Conservation (phyloP, 1,140 invertebrate genomes). For the Drosophila sproati region DNA sequence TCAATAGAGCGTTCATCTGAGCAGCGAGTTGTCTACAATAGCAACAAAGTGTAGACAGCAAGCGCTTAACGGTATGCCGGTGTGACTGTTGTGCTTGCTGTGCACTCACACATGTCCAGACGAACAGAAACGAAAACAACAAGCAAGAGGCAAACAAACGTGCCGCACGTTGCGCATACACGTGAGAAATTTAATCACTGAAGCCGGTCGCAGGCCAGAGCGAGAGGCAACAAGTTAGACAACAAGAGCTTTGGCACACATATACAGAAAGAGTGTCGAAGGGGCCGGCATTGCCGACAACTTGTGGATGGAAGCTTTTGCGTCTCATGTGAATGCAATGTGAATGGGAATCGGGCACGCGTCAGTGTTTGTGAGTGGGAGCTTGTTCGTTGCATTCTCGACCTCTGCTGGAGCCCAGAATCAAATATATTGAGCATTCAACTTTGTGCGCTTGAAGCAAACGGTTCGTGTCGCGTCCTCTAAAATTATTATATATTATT, state of each 20-base stretch:
- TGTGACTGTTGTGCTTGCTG: not conserved
- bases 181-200: constrained; percentile 53
- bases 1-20: constrained; percentile 24
- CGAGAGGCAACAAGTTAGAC: constrained; percentile 10
- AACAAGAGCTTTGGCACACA: constrained; percentile 14
- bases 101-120: not conserved
- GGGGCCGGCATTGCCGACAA: constrained; percentile 21
- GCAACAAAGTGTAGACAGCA: not conserved
- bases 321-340: constrained; percentile 53
- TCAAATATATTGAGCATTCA: constrained; percentile 51
- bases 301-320: constrained; percentile 46
- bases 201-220: not conserved
- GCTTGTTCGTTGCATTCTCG: constrained; percentile 42
- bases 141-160: constrained; percentile 59
- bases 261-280: not conserved
- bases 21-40: not conserved
- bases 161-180: constrained; percentile 76
- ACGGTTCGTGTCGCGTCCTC: constrained; percentile 51
- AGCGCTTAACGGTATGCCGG: constrained; percentile 38
- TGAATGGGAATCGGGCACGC: constrained; percentile 32
- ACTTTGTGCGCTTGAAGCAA: constrained; percentile 52
- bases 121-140: constrained; percentile 19
- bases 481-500: not conserved
- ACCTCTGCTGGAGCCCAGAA: constrained; percentile 15
- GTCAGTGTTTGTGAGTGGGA: constrained; percentile 29